These are phyloP conservation scores for Eremobia ochroleuca DNA, from an alignment of 2,888 invertebrate species.

Conservation along the genomic window DNA sequence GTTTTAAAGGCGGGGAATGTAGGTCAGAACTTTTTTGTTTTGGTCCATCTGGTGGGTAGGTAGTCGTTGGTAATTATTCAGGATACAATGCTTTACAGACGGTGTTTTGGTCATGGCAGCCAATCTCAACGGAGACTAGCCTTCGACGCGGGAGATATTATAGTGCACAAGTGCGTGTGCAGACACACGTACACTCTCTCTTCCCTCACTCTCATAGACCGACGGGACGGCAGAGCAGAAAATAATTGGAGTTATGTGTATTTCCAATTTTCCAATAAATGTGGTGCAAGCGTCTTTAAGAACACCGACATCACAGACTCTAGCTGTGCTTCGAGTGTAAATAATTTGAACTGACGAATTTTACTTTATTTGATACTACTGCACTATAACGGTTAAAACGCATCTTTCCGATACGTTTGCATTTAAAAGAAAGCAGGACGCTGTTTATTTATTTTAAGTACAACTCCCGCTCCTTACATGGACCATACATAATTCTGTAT, in stretches of 20 bases:
- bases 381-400: background rate
- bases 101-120: background rate
- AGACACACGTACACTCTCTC: no score
- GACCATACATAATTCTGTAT: slow-evolving; percentile 62
- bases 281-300: background rate
- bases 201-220: background rate
- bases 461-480: slow-evolving; percentile 24
- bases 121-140: no score
- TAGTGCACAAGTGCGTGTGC: background rate
- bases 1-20: slow-evolving; percentile 35
- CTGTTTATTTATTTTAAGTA: slow-evolving; percentile 17
- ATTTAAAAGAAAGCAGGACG: slow-evolving; percentile 13
- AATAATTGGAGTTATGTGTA: background rate
- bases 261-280: background rate
- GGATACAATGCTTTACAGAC: background rate
- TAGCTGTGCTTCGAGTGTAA: background rate
- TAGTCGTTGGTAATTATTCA: background rate
- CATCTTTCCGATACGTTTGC: slow-evolving; percentile 1
- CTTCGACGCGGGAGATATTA: background rate
- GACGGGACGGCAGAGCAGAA: background rate
- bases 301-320: background rate
- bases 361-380: background rate
- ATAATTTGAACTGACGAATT: background rate
- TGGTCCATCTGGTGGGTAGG: background rate
- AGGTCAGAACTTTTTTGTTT: slow-evolving; percentile 40